phyloP scores from a whole-genome alignment of 2,888 invertebrate species.

The Pachycephus smyrnensis region DNA sequence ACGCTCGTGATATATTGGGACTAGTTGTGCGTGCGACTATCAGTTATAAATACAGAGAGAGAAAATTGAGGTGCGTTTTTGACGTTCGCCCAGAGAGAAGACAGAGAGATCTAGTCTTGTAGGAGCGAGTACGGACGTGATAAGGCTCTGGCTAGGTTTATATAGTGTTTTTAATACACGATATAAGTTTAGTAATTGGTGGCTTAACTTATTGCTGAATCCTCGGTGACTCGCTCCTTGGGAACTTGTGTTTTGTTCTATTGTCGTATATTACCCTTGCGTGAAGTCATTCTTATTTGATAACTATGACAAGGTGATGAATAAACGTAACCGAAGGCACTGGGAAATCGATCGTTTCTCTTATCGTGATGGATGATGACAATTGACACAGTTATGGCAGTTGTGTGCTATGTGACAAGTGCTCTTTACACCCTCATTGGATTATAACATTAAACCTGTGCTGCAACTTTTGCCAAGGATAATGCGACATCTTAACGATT shows the following conservation, averaged over 20 bases:
- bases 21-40: conserved; percentile 8
- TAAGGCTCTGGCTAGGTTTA: background rate
- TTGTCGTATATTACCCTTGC: background rate
- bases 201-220: background rate
- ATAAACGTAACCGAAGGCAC: conserved; percentile 15
- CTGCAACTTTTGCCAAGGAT: conserved; percentile 6
- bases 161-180: background rate
- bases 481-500: conserved; percentile 17
- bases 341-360: conserved; percentile 22
- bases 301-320: conserved; percentile 19
- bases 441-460: conserved; percentile 22
- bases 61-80: background rate
- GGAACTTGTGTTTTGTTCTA: background rate
- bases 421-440: conserved; percentile 21
- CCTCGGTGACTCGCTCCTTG: background rate
- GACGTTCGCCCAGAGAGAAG: background rate
- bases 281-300: background rate
- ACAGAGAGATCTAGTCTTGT: background rate
- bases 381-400: conserved; percentile 21
- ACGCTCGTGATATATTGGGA: conserved; percentile 19
- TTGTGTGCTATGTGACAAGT: conserved; percentile 26
- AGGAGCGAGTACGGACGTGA: background rate
- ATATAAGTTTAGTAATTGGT: background rate
- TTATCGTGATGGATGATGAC: conserved; percentile 24
- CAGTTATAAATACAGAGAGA: background rate